Conservation (phyloP, 1,140 invertebrate genomes). For the Drosophila orena region DNA sequence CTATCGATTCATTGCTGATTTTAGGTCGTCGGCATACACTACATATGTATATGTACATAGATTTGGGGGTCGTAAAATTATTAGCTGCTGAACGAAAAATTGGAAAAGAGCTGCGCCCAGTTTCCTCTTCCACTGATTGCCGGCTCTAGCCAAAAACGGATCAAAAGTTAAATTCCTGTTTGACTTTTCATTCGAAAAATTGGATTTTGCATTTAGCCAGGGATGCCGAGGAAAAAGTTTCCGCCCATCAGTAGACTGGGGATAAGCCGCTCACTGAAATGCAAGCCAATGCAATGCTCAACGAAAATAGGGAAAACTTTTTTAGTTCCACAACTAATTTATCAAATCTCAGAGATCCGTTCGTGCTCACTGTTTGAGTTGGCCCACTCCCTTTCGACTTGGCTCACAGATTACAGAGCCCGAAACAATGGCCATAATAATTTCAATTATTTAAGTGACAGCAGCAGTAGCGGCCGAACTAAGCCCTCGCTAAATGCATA, state of each 20-base stretch:
- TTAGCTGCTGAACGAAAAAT: slow-evolving; percentile 35
- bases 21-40: neutral
- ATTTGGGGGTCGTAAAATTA: slow-evolving; percentile 17
- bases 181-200: slow-evolving; percentile 84
- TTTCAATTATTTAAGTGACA: slow-evolving; percentile 74
- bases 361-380: slow-evolving; percentile 68
- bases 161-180: slow-evolving; percentile 83
- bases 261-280: slow-evolving; percentile 56
- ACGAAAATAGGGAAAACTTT: slow-evolving; percentile 53
- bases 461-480: slow-evolving; percentile 7
- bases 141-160: slow-evolving; percentile 72
- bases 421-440: slow-evolving; percentile 63
- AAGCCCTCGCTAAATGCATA: slow-evolving; percentile 58
- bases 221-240: slow-evolving; percentile 58
- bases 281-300: slow-evolving; percentile 45
- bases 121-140: slow-evolving; percentile 34
- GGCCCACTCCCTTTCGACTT: slow-evolving; percentile 19
- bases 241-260: slow-evolving; percentile 31
- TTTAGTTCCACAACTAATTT: slow-evolving; percentile 79
- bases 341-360: slow-evolving; percentile 79
- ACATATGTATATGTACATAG: slow-evolving; percentile 16
- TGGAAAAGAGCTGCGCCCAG: neutral
- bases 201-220: slow-evolving; percentile 77
- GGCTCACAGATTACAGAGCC: slow-evolving; percentile 34
- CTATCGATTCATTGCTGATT: slow-evolving; percentile 30